phyloP scores from a whole-genome alignment of 2,888 invertebrate species.

The Leptodirus hochenwartii region DNA sequence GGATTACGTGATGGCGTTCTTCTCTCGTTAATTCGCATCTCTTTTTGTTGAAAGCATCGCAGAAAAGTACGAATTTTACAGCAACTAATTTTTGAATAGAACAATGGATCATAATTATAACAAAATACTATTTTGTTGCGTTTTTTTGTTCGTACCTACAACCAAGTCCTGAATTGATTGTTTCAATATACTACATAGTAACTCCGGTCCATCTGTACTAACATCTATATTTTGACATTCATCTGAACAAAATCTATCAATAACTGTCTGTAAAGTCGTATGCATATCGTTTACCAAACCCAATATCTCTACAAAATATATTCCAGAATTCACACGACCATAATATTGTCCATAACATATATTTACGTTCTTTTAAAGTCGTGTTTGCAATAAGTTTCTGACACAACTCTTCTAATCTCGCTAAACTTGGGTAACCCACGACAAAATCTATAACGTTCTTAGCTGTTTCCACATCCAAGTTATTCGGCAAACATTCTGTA shows the following conservation, averaged over 20 bases:
- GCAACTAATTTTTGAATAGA: conserved; percentile 24
- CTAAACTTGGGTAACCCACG: conserved; percentile 34
- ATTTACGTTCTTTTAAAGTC: conserved; percentile 43
- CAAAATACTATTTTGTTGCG: not conserved
- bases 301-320: conserved; percentile 35
- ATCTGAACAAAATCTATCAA: conserved; percentile 34
- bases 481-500: conserved; percentile 40
- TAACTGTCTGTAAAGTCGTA: conserved; percentile 37
- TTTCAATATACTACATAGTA: conserved; percentile 41
- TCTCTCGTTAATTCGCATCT: conserved; percentile 39
- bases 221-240: conserved; percentile 21
- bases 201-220: conserved; percentile 34
- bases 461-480: conserved; percentile 37
- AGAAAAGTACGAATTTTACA: conserved; percentile 37
- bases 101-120: not conserved
- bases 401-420: conserved; percentile 35
- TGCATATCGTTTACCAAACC: conserved; percentile 45
- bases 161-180: conserved; percentile 41
- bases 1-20: conserved; percentile 46
- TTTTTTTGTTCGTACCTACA: conserved; percentile 27
- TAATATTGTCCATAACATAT: not conserved
- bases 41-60: conserved; percentile 44
- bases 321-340: too few species aligned
- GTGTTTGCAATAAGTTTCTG: conserved; percentile 41
- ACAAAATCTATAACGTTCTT: conserved; percentile 33